phyloP scores from a whole-genome alignment of 2,113 vertebrate species.

The Colaptes auratus region DNA sequence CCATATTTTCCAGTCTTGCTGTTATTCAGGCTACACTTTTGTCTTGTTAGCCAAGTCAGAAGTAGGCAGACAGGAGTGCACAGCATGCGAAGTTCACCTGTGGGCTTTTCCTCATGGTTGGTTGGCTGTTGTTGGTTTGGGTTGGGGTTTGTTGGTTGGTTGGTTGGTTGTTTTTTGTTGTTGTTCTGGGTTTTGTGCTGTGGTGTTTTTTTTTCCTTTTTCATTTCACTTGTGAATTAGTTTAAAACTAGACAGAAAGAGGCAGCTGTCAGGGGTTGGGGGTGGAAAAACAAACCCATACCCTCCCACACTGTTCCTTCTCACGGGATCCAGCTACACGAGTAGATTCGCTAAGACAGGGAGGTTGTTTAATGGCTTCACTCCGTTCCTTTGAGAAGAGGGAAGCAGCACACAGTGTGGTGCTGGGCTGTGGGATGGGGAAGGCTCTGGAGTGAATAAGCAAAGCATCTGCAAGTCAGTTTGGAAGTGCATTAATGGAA shows the following conservation, averaged over 20 bases:
- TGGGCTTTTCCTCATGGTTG: neutral
- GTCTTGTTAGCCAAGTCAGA: neutral
- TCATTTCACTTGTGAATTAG: neutral
- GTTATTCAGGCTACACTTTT: neutral
- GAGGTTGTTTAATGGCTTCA: neutral
- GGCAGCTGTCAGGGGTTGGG: neutral
- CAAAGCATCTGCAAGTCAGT: slow-evolving; percentile 36
- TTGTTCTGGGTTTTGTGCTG: no score
- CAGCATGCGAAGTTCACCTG: neutral
- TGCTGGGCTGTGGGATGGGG: neutral
- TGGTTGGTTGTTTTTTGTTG: neutral
- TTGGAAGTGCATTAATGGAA: slow-evolving; percentile 17
- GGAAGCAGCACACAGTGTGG: neutral
- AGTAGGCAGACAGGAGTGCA: neutral
- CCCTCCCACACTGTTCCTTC: neutral
- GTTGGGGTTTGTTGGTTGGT: no score
- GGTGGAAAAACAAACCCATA: no score
- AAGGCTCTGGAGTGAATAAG: slow-evolving; percentile 2
- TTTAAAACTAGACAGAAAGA: neutral
- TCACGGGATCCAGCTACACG: neutral
- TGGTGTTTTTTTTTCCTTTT: neutral
- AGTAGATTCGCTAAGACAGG: neutral
- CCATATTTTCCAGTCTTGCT: neutral
- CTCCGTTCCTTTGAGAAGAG: neutral
- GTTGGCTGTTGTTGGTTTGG: no score